Base-by-base conservation (phyloP, 2,888 invertebrate genomes). In the Apodemia hepburni region DNA sequence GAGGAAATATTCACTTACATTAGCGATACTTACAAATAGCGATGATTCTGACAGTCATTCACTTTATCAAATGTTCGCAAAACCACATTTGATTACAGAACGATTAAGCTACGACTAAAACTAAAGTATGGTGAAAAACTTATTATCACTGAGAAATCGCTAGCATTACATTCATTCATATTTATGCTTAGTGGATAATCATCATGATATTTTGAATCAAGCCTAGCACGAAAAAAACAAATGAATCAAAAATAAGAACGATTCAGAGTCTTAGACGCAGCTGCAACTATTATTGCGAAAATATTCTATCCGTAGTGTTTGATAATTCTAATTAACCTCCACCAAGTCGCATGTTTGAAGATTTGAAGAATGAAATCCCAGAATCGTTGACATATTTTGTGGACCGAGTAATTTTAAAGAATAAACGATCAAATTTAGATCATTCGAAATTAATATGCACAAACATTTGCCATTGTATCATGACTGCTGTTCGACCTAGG, bases 71-170 rank as follows among this genome's bases (percentile, higher is more conserved):
- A n/a, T n/a, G n/a, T n/a, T n/a, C n/a, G n/a, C n/a, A n/a, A n/a
- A n/a, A n/a, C n/a, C n/a, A 22, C 22, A 2, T 22, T 22, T 2
- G 22, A 22, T 22, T 22, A 22, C 22, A 22, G 22, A 22, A 22
- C 22, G n/a, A 69, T 72, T 64, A 75, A 76, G 68, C 15, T 69
- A 66, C 67, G 74, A 72, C 45, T 73, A 58, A 75, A 73, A 65
- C 33, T 73, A 38, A 73, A 72, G 68, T 75, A 76, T 33, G 75
- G 75, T 61, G 68, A 72, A 70, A 74, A 71, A 75, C 58, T 77
- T 72, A 72, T 76, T 71, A 76, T 78, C 62, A 71, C 71, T 64
- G 69, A 70, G 63, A 69, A 68, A 66, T 61, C 66, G 33, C 68
- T 65, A 66, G 45, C 60, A 64, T 68, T 33, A 67, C 66, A 64